A percentile compares a stretch with the other conserved stretches of the same genome.
phyloP scores from a whole-genome alignment of 2,888 invertebrate genomes.

The Caenorhabditis doughertyi region DNA sequence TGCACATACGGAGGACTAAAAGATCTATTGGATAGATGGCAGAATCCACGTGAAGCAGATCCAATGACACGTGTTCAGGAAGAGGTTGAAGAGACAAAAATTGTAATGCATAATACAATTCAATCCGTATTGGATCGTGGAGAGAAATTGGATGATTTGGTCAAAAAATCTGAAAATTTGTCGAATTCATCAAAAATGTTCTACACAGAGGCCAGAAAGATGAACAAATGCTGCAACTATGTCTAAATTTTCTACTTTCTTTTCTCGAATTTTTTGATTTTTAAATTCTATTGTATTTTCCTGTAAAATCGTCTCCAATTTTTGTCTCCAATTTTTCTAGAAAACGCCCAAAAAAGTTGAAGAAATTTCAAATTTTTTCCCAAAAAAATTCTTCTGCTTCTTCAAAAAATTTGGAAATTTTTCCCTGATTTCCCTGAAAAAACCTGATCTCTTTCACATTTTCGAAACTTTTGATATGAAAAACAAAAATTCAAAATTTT shows the following conservation, averaged over 20 bases:
- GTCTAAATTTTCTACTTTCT: conserved; percentile 47
- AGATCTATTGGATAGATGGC: conserved; percentile 80
- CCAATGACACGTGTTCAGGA: conserved; percentile 93
- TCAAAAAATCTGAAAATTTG: conserved; percentile 93
- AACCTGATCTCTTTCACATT: too few relatives aligned
- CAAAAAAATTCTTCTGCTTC: too few relatives aligned
- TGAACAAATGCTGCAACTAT: conserved; percentile 83
- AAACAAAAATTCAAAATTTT: too few relatives aligned
- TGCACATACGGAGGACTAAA: conserved; percentile 77
- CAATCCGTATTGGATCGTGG: conserved; percentile 96
- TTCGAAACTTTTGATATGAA: too few relatives aligned
- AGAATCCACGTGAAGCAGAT: conserved; percentile 96
- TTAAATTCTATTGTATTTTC: too few relatives aligned
- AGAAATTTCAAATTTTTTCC: too few relatives aligned
- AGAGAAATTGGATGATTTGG: conserved; percentile 97
- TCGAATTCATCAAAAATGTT: conserved; percentile 98
- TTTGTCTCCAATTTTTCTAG: too few relatives aligned
- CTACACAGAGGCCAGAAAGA: conserved; percentile 90
- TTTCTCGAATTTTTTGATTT: too few relatives aligned
- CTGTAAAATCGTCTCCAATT: too few relatives aligned
- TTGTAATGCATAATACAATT: conserved; percentile 96
- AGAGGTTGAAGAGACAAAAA: conserved; percentile 98
- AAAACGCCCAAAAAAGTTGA: too few relatives aligned
- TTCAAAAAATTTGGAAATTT: too few relatives aligned
- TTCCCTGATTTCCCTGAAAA: too few relatives aligned